Evolutionary conservation across 1,140 invertebrate species (phyloP), one percentile per base, ranked within the genome.

Genomic region (Pteromalus puparum): DNA sequence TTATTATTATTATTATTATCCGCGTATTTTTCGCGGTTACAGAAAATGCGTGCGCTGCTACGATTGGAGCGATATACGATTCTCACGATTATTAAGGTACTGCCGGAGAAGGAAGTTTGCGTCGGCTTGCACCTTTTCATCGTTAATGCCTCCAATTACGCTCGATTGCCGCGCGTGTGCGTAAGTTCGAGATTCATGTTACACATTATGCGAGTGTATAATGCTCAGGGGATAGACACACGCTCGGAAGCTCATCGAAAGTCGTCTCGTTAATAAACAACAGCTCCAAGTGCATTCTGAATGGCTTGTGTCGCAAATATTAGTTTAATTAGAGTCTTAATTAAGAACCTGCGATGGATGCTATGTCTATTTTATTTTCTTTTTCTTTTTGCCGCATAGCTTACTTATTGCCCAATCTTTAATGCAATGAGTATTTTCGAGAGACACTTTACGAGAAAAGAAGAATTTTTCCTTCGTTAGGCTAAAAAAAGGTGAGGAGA

Each of bases 71-170:
- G 34, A 7, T 15, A 30, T 38, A 65, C 30, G 38, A 72, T 79
- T 83, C 75, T 83, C 75, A 79, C 82, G 82, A 65, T 79, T 79
- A 48, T 79, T 53, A 79, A 73, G 46, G 18, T 24, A 34, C 24
- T 28, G 21, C 21, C 30, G 48, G 12, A 21, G 34, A 78, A 77
- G 61, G 34, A 72, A 34, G 38, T 61, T 42, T 34, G 10, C 15
- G 38, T 38, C 24, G 6, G 15, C 24, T 82, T 24, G 28, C 81
- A 73, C 72, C 81, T 74, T 61, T 65, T 74, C 72, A 61, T 75
- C 30, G 61, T 21, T 75, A 46, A 70, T 75, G 48, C 28, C 5
- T 83, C 74, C 34, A 70, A 77, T 83, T 68, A 83, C 61, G 12
- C n/a, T 21, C 18, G 38, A 30, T 38, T 70, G 26, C 46, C 61